These are phyloP conservation scores for Volucella zonaria DNA, from an alignment of 2,888 invertebrate species.

Conservation along the genomic window DNA sequence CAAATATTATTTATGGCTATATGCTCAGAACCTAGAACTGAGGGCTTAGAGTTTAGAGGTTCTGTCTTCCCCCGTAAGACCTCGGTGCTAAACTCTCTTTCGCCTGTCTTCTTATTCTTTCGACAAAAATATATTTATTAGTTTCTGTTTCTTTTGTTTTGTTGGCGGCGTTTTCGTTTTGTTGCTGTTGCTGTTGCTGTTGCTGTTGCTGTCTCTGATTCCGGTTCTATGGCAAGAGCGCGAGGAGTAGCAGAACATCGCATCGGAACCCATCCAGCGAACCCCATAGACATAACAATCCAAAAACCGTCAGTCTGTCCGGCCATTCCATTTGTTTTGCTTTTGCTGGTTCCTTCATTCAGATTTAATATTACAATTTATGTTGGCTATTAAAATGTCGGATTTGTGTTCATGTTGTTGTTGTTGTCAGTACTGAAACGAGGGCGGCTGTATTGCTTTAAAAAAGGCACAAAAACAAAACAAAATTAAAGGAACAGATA, in stretches of 20 bases:
- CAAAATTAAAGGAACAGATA: background rate
- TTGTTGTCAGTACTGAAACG: slow-evolving; percentile 9
- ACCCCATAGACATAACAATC: slow-evolving; percentile 47
- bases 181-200: slow-evolving; percentile 3
- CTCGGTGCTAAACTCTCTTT: slow-evolving; percentile 36
- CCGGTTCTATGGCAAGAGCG: slow-evolving; percentile 4
- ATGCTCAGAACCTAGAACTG: slow-evolving; percentile 32
- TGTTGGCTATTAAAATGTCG: slow-evolving; percentile 79
- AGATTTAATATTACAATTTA: slow-evolving; percentile 79
- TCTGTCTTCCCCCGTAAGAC: slow-evolving; percentile 7
- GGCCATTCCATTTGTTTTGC: background rate
- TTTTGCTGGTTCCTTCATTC: slow-evolving; percentile 15
- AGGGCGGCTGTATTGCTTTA: slow-evolving; percentile 38
- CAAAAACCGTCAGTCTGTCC: slow-evolving; percentile 14
- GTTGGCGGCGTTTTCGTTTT: slow-evolving; percentile 39
- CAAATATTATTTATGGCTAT: slow-evolving; percentile 61
- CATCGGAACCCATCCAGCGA: slow-evolving; percentile 13
- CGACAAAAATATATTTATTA: slow-evolving; percentile 59
- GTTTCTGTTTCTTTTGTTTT: slow-evolving; percentile 59
- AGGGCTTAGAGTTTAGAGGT: slow-evolving; percentile 6
- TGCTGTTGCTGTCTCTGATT: background rate
- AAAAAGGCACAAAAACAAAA: slow-evolving; percentile 4
- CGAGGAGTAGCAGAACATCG: slow-evolving; percentile 3
- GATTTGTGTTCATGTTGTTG: slow-evolving; percentile 68
- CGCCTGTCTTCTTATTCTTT: slow-evolving; percentile 46